Base-by-base conservation (phyloP, 2,797 vertebrate species). In the Poecile montanus region DNA sequence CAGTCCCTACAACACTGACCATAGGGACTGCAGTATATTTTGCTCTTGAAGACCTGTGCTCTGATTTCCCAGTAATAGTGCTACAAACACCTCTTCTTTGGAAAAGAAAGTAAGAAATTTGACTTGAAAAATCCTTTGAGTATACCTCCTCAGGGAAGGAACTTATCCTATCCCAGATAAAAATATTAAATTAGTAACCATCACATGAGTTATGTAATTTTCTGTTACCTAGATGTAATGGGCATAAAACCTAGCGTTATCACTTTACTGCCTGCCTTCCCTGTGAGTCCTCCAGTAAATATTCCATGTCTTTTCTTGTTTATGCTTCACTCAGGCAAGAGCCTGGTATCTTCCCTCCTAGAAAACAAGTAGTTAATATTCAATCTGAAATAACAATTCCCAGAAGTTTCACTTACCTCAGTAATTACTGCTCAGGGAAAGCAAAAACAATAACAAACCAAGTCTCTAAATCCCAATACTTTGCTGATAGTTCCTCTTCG, bases 351-450 rank as follows among this genome's bases (percentile, higher is more conserved):
- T 90, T 93, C 11, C 45, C 19, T 71, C 48, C 57, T 23, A 68
- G 61, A 72, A 95, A 91, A 29, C 58, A 96, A 95, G 40, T 17
- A 80, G 88, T 94, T 94, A 94, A 93, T 92, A 84, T 91, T 94
- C 16, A 29, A 9, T 73, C 77, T 68, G 75, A 96, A 96, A 75
- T 88, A 82, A 74, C 20, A 14, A 36, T 62, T 95, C 68, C 88
- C 80, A 88, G 66, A 91, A 88, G 68, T 88, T 96, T 92, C 65
- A 79, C 83, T 96, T 91, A 63, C 85, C 56, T 75, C 57, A 82
- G 60, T 93, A 95, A 97, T 93, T 91, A 87, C 79, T 86, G 72
- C 56, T 93, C n/a, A 91, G 34, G 42, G 57, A 76, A 58, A 82
- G 27, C 29, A 4, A 4, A 56, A 65, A 56, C 25, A 54, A 36